Evolutionary conservation across 2,888 invertebrate genomes (phyloP), one percentile per base, ranked within the genome.

Genomic region (Ophion ellenae): DNA sequence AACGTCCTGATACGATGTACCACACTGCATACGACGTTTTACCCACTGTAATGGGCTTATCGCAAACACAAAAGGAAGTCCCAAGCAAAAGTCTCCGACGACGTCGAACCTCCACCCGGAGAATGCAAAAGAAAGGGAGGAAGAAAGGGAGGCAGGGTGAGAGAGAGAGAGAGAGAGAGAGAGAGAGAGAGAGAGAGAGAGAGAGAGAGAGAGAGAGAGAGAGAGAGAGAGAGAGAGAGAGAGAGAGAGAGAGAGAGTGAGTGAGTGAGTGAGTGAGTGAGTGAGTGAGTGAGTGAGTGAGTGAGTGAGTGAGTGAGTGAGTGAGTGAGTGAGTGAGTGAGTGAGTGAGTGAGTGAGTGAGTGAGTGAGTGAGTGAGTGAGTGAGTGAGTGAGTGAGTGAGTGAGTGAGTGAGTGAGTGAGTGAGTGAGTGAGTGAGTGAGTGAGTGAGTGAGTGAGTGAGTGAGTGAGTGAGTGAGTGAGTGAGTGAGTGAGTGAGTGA

Each of bases 21-120:
- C 64, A 67, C 75, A 45, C 63, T 77, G 73, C 81, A 87, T 87
- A 87, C 85, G 79, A 84, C 86, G 76, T 86, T 87, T 79, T 82
- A 84, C 63, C 86, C 74, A 78, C 81, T 81, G 84, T 87, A 88
- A 86, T 83, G 81, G 78, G 83, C 86, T 87, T 86, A 85, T 83
- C 64, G 82, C 47, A 79, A 80, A 80, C 84, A 85, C 86, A 86
- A 84, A 86, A 87, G 87, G 79, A 88, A 88, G 77, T 74, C 64
- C 24, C 57, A 10, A 28, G 70, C 20, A 70, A 80, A 77, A 61
- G 66, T 75, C 69, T 47, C 53, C 64, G 70, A 69, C 64, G 11
- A 53, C 80, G 77, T 11, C n/a, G 67, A 73, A 59, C 71, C 7
- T 69, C 10, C 45, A 40, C 40, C 6, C 40, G 40, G 10, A 63